Percentiles rank a stretch among this genome's conserved stretches.
Evolutionary conservation across 2,888 invertebrate genomes (phyloP).

Genomic region (Gnatocerus cornutus): DNA sequence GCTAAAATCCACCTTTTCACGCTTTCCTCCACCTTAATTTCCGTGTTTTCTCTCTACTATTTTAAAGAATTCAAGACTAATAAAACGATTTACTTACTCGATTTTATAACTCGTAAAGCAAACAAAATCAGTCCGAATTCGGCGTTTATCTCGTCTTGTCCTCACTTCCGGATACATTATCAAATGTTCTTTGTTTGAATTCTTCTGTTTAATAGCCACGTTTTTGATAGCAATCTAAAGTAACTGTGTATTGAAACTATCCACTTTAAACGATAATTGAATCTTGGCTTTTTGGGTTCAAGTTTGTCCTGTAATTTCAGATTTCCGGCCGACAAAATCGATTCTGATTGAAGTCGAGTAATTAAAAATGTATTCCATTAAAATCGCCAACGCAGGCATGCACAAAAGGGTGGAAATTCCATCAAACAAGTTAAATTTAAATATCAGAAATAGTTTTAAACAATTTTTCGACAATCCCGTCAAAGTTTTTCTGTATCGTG

Average conservation of each 20-base stretch:
- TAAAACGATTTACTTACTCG: slow-evolving; percentile 1
- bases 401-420: background rate
- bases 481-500: slow-evolving; percentile 9
- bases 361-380: slow-evolving; percentile 1
- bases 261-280: background rate
- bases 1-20: background rate
- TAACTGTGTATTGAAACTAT: background rate
- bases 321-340: background rate
- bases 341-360: slow-evolving; percentile 8
- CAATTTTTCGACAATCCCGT: too few relatives aligned
- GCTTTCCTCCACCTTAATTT: background rate
- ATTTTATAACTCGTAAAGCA: slow-evolving; percentile 3
- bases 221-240: too few relatives aligned
- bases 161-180: background rate
- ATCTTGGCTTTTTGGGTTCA: slow-evolving; percentile 9
- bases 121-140: slow-evolving; percentile 9
- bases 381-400: background rate
- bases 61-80: slow-evolving; percentile 2
- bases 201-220: too few relatives aligned
- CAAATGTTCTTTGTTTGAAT: background rate
- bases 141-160: slow-evolving; percentile 6
- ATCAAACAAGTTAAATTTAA: too few relatives aligned
- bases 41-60: background rate
- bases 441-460: too few relatives aligned
- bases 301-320: background rate